These are phyloP conservation scores for Drosophila sucinea DNA, from an alignment of 1,140 invertebrate species.

Conservation along the genomic window DNA sequence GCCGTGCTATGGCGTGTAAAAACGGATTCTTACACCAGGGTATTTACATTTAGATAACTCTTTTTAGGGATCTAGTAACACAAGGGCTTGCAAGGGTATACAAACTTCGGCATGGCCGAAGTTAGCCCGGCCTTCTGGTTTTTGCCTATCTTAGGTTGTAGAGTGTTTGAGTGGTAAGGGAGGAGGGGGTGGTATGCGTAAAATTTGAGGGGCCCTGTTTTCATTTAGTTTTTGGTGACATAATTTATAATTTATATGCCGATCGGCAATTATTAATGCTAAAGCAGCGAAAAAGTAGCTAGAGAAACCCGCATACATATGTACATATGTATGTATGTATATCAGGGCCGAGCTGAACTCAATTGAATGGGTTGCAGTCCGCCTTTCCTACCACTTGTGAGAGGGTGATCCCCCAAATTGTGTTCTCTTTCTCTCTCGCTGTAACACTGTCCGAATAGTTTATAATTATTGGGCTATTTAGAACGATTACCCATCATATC, in stretches of 20 bases:
- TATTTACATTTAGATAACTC: no score
- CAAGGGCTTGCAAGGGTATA: no score
- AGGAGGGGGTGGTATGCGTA: background rate
- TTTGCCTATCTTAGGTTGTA: background rate
- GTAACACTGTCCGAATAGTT: background rate
- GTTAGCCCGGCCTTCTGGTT: background rate
- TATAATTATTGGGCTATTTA: slow-evolving; percentile 11
- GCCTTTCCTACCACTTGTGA: background rate
- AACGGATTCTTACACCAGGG: no score
- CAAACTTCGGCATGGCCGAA: no score
- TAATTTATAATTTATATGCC: slow-evolving; percentile 63
- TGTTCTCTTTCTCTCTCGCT: background rate
- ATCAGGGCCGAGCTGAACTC: background rate
- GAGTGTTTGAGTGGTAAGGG: background rate
- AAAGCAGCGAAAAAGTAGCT: slow-evolving; percentile 4
- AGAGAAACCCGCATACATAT: background rate
- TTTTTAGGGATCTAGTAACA: no score
- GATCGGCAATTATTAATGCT: slow-evolving; percentile 17
- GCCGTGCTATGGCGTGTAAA: no score
- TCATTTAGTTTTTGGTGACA: slow-evolving; percentile 61
- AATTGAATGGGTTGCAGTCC: slow-evolving; percentile 15
- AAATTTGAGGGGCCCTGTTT: slow-evolving; percentile 5
- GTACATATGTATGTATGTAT: background rate
- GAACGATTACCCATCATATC: slow-evolving; percentile 15
- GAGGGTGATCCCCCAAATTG: background rate